Evolutionary conservation across 2,797 vertebrate genomes (phyloP).

Genomic region (Staurois parvus): DNA sequence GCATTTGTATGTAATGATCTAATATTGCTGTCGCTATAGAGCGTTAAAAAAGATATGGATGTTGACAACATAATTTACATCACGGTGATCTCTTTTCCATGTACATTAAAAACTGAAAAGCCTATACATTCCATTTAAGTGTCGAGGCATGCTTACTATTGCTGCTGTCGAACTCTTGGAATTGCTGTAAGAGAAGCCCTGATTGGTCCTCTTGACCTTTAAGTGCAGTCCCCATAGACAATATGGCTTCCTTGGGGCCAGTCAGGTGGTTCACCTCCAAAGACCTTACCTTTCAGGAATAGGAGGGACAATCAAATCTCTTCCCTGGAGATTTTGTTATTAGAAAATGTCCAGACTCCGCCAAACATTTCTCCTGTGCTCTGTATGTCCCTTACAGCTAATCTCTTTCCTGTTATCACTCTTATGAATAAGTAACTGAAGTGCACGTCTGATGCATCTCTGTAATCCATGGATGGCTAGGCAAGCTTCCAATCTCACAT

Average conservation of each 20-base stretch:
- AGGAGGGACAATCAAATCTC: not conserved
- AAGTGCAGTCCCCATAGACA: not conserved
- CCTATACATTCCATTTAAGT: too few relatives aligned
- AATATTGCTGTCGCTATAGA: too few relatives aligned
- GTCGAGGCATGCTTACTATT: too few relatives aligned
- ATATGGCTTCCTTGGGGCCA: too few relatives aligned
- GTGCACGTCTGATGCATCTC: slow-evolving; percentile 22
- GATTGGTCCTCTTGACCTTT: not conserved
- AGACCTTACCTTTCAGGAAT: not conserved
- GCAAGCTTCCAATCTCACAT: slow-evolving; percentile 31
- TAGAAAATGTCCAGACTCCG: not conserved
- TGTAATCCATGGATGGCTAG: slow-evolving; percentile 6
- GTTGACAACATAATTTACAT: too few relatives aligned
- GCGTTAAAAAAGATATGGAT: too few relatives aligned
- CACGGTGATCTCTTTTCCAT: too few relatives aligned
- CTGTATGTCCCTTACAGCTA: not conserved
- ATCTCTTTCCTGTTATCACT: slow-evolving; percentile 6
- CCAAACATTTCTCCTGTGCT: not conserved
- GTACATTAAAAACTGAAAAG: too few relatives aligned
- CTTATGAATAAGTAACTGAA: slow-evolving; percentile 41
- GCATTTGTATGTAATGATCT: too few relatives aligned
- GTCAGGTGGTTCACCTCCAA: not conserved
- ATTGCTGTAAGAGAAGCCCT: too few relatives aligned
- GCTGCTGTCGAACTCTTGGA: too few relatives aligned
- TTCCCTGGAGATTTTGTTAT: not conserved